These are phyloP conservation scores for Uria aalge DNA, from an alignment of 2,113 vertebrate species.

Conservation along the genomic window DNA sequence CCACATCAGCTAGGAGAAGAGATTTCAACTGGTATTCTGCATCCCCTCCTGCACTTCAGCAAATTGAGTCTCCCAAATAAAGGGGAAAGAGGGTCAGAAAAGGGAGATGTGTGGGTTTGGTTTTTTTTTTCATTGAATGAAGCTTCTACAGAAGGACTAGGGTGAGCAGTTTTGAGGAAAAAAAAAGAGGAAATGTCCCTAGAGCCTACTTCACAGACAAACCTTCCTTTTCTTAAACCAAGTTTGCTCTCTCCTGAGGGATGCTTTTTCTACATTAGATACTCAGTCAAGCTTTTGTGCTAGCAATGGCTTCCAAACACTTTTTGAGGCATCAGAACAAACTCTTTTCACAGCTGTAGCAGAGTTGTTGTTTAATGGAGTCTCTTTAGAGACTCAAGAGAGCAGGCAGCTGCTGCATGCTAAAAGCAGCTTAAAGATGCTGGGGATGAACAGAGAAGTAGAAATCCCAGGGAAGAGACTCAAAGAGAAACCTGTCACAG, in stretches of 20 bases:
- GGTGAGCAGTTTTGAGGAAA: background rate
- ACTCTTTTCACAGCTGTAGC: background rate
- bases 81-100: background rate
- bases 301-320: background rate
- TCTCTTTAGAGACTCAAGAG: background rate
- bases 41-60: background rate
- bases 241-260: background rate
- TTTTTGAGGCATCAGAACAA: background rate
- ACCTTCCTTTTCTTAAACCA: background rate
- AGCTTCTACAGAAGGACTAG: background rate
- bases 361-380: background rate
- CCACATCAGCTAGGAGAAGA: background rate
- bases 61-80: background rate
- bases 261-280: background rate
- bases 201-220: background rate
- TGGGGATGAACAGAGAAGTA: background rate
- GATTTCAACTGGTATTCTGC: background rate
- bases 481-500: background rate
- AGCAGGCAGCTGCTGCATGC: background rate
- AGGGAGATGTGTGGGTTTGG: background rate
- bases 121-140: background rate
- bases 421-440: background rate
- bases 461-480: background rate
- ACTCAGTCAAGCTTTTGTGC: background rate
- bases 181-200: background rate